A percentile compares a stretch with the other conserved stretches of the same genome.
Evolutionary conservation across 2,888 invertebrate species (phyloP).

Genomic region (Eupithecia inturbata): DNA sequence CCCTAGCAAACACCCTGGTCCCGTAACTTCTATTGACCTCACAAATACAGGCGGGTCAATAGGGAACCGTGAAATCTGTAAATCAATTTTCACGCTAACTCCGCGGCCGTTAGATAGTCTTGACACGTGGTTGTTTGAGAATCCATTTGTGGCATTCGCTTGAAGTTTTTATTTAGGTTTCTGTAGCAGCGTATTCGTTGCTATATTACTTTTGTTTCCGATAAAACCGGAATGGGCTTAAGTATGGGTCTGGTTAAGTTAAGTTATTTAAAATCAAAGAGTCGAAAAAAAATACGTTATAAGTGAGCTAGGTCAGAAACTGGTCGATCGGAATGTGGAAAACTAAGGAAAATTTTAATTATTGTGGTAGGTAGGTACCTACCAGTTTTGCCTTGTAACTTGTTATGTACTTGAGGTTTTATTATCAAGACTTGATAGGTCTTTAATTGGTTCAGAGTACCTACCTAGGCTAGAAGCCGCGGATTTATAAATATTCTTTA

Average conservation of each 20-base stretch:
- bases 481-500: background rate
- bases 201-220: background rate
- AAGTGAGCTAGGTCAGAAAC: background rate
- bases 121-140: constrained; percentile 56
- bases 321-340: background rate
- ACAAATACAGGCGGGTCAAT: constrained; percentile 43
- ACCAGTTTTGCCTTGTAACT: background rate
- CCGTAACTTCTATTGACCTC: constrained; percentile 43
- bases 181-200: background rate
- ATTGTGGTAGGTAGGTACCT: background rate
- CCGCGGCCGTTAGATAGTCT: constrained; percentile 50
- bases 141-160: constrained; percentile 55
- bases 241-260: background rate
- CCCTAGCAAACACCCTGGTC: constrained; percentile 14
- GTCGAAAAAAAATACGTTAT: background rate
- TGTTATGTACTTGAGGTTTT: background rate
- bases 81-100: constrained; percentile 58
- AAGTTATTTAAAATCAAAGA: background rate
- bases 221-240: background rate
- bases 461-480: background rate
- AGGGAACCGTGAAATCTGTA: constrained; percentile 48
- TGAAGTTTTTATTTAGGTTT: background rate
- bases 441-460: background rate
- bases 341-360: constrained; percentile 2
- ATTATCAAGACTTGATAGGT: background rate